These are phyloP conservation scores for Acomys russatus DNA, from an alignment of 2,797 vertebrate species.

Conservation along the genomic window DNA sequence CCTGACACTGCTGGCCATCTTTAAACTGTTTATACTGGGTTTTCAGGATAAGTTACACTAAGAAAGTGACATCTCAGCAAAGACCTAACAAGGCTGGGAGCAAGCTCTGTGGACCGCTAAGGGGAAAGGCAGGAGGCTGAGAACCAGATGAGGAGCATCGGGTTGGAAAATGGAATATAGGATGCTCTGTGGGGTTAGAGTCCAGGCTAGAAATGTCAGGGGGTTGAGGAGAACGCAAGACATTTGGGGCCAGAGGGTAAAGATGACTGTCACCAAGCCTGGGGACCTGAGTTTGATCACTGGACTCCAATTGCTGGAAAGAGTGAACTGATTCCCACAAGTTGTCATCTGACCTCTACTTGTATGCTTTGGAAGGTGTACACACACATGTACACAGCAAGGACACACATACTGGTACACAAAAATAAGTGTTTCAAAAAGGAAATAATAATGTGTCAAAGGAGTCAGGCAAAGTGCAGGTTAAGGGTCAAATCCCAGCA, in stretches of 20 bases:
- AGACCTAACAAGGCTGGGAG: not conserved
- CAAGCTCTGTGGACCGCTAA: not conserved
- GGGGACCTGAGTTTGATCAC: not conserved
- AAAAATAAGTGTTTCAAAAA: not conserved
- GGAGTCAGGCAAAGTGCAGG: not conserved
- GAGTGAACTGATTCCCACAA: not conserved
- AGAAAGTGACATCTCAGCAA: not conserved
- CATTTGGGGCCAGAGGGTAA: not conserved
- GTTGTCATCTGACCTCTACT: not conserved
- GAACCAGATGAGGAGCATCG: no score
- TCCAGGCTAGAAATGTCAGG: not conserved
- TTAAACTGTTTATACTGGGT: not conserved
- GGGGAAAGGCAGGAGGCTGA: not conserved
- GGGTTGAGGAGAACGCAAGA: not conserved
- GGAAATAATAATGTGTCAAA: not conserved
- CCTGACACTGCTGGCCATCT: not conserved
- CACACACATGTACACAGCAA: not conserved
- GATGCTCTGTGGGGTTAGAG: no score
- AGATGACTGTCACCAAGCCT: not conserved
- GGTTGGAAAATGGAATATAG: fast-evolving
- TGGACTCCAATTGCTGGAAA: not conserved
- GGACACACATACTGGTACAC: not conserved
- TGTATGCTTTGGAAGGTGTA: not conserved
- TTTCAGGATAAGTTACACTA: not conserved
- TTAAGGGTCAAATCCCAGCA: not conserved